Conservation (phyloP, 2,888 invertebrate genomes). For the Ennomos fuscantarius region DNA sequence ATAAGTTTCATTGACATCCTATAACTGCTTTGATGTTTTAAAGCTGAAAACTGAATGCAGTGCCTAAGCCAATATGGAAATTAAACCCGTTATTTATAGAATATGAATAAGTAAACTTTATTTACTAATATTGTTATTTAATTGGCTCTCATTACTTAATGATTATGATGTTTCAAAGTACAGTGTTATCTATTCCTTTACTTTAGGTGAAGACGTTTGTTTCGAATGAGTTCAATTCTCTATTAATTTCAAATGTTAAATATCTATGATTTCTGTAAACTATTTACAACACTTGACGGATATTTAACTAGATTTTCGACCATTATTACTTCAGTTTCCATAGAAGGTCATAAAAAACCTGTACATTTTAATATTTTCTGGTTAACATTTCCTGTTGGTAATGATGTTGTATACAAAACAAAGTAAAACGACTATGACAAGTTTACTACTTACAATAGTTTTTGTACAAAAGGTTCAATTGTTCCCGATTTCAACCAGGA, state of each 20-base stretch:
- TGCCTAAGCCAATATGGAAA: conserved; percentile 29
- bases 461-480: conserved; percentile 37
- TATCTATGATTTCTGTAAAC: too few species aligned
- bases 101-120: not conserved
- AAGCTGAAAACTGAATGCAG: conserved; percentile 30
- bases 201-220: too few species aligned
- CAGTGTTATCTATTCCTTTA: too few species aligned
- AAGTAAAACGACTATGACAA: conserved; percentile 32
- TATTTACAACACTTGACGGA: too few species aligned
- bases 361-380: conserved; percentile 10
- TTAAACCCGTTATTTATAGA: conserved; percentile 18
- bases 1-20: conserved; percentile 54
- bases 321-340: not conserved
- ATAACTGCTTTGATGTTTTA: conserved; percentile 39
- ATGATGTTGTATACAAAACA: conserved; percentile 30
- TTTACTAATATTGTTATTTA: not conserved
- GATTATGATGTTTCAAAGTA: not conserved
- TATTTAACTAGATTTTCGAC: not conserved
- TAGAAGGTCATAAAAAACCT: not conserved
- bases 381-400: conserved; percentile 28
- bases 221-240: too few species aligned
- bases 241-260: too few species aligned
- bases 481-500: conserved; percentile 41
- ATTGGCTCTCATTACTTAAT: not conserved
- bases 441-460: conserved; percentile 31